Percentiles rank a stretch among this genome's conserved stretches.
Conservation (phyloP, 2,797 vertebrate genomes). For the Taeniopygia guttata region DNA sequence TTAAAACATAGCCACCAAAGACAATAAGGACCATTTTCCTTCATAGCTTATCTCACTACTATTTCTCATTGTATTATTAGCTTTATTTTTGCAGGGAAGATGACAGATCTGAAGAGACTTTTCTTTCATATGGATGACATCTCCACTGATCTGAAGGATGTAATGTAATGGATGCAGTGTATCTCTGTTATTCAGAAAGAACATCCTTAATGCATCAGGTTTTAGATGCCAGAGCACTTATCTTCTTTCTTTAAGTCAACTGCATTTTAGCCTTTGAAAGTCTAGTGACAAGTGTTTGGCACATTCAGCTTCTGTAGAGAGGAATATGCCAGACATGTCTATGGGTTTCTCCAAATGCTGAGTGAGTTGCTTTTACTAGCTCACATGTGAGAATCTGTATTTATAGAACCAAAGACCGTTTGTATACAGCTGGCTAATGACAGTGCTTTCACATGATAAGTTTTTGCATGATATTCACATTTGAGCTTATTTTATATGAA, state of each 20-base stretch:
- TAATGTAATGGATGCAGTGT: neutral
- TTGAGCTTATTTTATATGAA: neutral
- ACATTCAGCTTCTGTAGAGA: neutral
- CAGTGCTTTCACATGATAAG: neutral
- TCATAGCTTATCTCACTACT: neutral
- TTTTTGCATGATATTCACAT: neutral
- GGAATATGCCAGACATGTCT: neutral
- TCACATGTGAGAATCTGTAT: neutral
- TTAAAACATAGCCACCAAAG: neutral
- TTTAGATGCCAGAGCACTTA: neutral
- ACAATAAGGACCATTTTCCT: neutral
- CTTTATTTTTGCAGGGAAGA: neutral
- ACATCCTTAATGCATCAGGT: neutral
- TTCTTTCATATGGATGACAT: neutral
- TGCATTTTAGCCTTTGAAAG: neutral
- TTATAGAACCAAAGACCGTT: slow-evolving; percentile 17
- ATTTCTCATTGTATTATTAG: neutral
- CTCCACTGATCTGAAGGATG: neutral
- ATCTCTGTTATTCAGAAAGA: neutral
- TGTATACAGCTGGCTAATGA: slow-evolving; percentile 50
- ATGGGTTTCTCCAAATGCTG: slow-evolving; percentile 6
- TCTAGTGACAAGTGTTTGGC: neutral
- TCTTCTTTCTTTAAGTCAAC: neutral
- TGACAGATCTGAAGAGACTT: neutral
- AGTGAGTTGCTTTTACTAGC: neutral